These are phyloP conservation scores for Dendrocopos noguchii DNA, from an alignment of 2,113 vertebrate genomes.

Conservation along the genomic window DNA sequence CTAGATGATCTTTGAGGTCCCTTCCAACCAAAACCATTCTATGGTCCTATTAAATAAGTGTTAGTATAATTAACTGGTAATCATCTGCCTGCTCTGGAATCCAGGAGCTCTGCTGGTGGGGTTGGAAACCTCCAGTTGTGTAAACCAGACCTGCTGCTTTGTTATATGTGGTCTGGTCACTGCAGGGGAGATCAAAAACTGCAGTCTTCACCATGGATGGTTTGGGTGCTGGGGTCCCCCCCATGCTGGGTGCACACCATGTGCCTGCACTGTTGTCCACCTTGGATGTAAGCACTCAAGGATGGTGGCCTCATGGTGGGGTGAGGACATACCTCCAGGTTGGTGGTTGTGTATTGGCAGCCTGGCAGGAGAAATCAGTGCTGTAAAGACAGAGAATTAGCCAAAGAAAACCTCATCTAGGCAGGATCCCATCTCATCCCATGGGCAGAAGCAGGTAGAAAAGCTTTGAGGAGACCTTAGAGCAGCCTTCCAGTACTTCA, in stretches of 20 bases:
- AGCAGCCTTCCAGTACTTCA: not conserved
- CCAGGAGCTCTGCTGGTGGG: not conserved
- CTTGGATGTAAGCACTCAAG: accelerated
- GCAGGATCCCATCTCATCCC: not conserved
- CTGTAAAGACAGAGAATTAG: not conserved
- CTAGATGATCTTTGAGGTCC: no score
- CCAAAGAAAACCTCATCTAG: accelerated
- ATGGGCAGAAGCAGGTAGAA: not conserved
- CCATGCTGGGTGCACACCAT: accelerated
- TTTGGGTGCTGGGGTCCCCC: not conserved
- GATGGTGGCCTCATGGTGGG: accelerated
- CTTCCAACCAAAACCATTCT: no score
- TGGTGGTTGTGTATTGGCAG: not conserved
- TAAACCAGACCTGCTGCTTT: not conserved
- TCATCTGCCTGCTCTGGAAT: not conserved
- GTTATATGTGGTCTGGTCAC: slow-evolving; percentile 50
- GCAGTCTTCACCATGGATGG: accelerated
- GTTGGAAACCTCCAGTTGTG: not conserved
- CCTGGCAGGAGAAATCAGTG: not conserved
- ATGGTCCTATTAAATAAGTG: not conserved
- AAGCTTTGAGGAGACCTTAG: not conserved
- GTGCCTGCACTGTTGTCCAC: not conserved
- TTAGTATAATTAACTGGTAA: not conserved
- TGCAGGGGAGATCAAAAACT: slow-evolving; percentile 62
- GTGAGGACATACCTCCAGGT: accelerated